Evolutionary conservation across 2,113 vertebrate genomes (phyloP), one percentile per base, ranked within the genome.

Genomic region (Poicephalus meyeri): DNA sequence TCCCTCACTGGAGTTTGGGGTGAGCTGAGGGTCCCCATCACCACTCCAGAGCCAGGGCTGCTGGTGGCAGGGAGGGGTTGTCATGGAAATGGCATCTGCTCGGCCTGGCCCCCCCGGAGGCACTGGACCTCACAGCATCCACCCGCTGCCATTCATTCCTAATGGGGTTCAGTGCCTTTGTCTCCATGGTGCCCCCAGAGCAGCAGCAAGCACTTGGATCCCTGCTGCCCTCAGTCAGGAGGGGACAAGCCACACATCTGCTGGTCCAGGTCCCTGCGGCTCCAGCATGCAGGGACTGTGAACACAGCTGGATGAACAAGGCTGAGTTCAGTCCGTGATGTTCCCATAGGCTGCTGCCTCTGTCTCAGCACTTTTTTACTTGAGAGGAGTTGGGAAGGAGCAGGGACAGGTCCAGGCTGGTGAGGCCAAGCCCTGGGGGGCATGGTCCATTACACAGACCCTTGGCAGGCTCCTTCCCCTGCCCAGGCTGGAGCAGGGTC

Each of bases 61-160:
- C 73, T 89, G 0, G 31, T 88, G 88, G 74, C 74, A 90, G 71
- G 68, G 92, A 93, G 86, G 69, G 84, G 93, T 98, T 86, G 16
- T 84, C 97, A 95, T 97, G 96, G 96, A 90, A 91, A 98, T 74
- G 3, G 92, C 93, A 95, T 97, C 97, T 93, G 90, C 93, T 97
- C 10, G 5, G 95, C 88, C 95, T 78, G 7, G 47, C 70, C 93
- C 94, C 96, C 91, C 35, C 41, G 70, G 89, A 96, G 65, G 87
- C 90, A 86, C 86, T 0, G 20, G 93, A 96, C 94, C 86, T 71
- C 77, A 49, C 86, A 86, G 84, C 77, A 76, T 73, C 82, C 55
- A 0, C 88, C 3, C 0, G 46, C 80, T 35, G 47, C 94, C 92
- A 44, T 91, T 93, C 73, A 72, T 91, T 95, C 91, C 91, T 86